phyloP scores from a whole-genome alignment of 2,797 vertebrate species.

The Cirrhinus molitorella region DNA sequence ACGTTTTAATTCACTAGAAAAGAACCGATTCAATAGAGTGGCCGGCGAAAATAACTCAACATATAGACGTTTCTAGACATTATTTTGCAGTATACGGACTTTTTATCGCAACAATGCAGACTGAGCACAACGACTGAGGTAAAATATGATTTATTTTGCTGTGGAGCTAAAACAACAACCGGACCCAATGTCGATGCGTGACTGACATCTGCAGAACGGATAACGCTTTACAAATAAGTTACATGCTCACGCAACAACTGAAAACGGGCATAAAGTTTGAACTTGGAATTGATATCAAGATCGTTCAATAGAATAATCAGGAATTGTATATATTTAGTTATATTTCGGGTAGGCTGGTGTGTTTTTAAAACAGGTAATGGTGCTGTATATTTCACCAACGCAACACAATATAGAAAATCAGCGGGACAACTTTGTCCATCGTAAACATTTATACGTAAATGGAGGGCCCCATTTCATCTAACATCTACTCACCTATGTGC shows the following conservation, averaged over 20 bases:
- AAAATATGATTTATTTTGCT: not conserved
- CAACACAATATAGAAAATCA: not conserved
- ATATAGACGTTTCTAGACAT: too few relatives aligned
- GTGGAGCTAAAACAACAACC: not conserved
- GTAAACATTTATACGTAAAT: not conserved
- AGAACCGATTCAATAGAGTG: too few relatives aligned
- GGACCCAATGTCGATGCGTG: too few relatives aligned
- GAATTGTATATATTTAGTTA: not conserved
- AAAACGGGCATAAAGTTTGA: not conserved
- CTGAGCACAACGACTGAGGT: not conserved
- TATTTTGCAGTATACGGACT: too few relatives aligned
- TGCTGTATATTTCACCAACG: not conserved
- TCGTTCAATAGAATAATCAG: not conserved
- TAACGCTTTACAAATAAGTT: not conserved
- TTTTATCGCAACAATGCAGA: not conserved
- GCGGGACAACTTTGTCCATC: not conserved
- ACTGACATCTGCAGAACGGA: not conserved
- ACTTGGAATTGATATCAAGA: not conserved
- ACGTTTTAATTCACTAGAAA: not conserved
- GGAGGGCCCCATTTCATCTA: not conserved
- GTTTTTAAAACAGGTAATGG: not conserved
- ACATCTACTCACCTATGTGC: not conserved
- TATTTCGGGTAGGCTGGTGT: not conserved
- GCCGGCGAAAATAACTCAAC: too few relatives aligned
- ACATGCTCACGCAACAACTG: too few relatives aligned